Evolutionary conservation across 92 coral and sea anemone species (phyloP), one percentile per base, ranked within the genome.

Genomic region (Heteractis magnifica): DNA sequence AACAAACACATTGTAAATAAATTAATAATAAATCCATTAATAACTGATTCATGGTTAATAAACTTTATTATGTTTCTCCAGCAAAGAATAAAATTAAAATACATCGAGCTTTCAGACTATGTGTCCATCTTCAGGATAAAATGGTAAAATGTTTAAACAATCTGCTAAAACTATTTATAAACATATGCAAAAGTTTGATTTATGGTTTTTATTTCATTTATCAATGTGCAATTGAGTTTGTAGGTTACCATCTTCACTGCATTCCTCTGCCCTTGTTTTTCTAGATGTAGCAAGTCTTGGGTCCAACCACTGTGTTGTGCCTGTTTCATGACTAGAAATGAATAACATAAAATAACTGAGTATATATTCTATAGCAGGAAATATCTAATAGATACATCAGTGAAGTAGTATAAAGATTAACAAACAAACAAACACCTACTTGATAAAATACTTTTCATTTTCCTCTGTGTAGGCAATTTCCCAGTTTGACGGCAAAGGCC

Each of bases 251-350:
- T 93, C 98, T 6, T 90, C 98, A 50, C 89, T 84, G 80, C 89
- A 94, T 4, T 94, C 92, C 0, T 94, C 88, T 62, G 87, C 80
- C 15, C 72, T 79, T 7, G 82, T 77, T 53, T 92, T 90, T 82
- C 83, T 93, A 62, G 70, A 62, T 5, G 80, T 86, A 8, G 86
- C 78, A 59, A 94, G 84, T 83, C 98, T 89, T 71, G 99, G 99
- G 52, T 96, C 99, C 21, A 90, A 73, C 99, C 99, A 96, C 71
- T 96, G 99, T 26, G 99, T 96, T n/a, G 93, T 82, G 16, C 99
- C 99, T 10, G 96, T 92, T 68, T 77, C 90, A 75, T 96, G 99
- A 81, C 99, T 96, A 59, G 6, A 62, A 62, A 3, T 20, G 26
- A 62, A 62, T 10, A 12, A 62, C 7, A 12, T n/a, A 62, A 62